phyloP scores from a whole-genome alignment of 2,113 vertebrate genomes.

The Anolis sagrei region DNA sequence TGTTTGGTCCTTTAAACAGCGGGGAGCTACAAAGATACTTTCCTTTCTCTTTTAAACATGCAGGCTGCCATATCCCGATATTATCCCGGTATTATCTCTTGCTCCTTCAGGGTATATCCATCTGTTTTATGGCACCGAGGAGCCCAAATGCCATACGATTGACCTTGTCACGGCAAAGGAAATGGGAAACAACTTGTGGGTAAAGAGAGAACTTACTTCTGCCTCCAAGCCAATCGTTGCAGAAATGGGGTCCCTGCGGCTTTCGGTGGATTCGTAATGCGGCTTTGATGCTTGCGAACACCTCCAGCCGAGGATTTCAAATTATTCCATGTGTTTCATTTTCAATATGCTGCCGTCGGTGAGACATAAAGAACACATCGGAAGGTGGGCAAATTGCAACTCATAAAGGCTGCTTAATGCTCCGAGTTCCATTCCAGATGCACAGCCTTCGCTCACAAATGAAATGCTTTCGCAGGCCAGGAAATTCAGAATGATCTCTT shows the following conservation, averaged over 20 bases:
- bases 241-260: slow-evolving; percentile 53
- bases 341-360: slow-evolving; percentile 60
- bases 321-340: slow-evolving; percentile 68
- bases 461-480: slow-evolving; percentile 32
- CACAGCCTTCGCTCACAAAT: slow-evolving; percentile 15
- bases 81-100: slow-evolving; percentile 38
- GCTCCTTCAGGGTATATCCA: slow-evolving; percentile 34
- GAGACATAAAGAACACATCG: slow-evolving; percentile 54
- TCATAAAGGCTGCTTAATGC: slow-evolving; percentile 61
- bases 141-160: slow-evolving; percentile 53
- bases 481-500: slow-evolving; percentile 1
- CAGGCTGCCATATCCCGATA: slow-evolving; percentile 31
- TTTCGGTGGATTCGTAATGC: slow-evolving; percentile 63
- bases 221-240: slow-evolving; percentile 54
- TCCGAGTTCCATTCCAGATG: slow-evolving; percentile 48
- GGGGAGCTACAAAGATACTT: slow-evolving; percentile 16
- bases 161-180: slow-evolving; percentile 63
- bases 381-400: slow-evolving; percentile 59
- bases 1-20: slow-evolving; percentile 35
- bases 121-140: slow-evolving; percentile 47
- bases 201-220: slow-evolving; percentile 57
- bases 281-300: slow-evolving; percentile 63
- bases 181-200: slow-evolving; percentile 64
- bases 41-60: slow-evolving; percentile 20
- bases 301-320: slow-evolving; percentile 53